Evolutionary conservation across 2,888 invertebrate species (phyloP), one percentile per base, ranked within the genome.

Genomic region (Alloplasta piceator): DNA sequence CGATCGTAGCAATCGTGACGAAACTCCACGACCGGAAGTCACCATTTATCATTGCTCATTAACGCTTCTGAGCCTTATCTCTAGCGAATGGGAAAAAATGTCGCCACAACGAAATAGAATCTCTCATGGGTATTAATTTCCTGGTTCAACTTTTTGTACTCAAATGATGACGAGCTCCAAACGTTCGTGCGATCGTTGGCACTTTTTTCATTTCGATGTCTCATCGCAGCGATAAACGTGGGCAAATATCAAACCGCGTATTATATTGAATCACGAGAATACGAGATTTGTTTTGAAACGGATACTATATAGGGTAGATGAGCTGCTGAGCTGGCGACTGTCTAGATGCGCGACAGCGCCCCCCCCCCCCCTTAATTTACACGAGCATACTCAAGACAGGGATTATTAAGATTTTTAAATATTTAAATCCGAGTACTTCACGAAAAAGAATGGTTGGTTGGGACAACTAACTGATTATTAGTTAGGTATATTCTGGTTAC

Each of bases 251-350:
- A 38, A 26, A 55, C 50, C 9, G 26, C 26, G 26, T 26, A 52
- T 50, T 12, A 16, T 0, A 52, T 36, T 39, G 58, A 66, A 70
- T 38, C 26, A 55, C 16, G 48, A 55, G 75, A 71, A 76, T 72
- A 63, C 43, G 72, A 76, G 67, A 80, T 43, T 9, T 76, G 71
- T 52, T 76, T 72, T 80, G 76, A 76, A 80, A 80, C 50, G 76
- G 26, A 52, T 52, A n/a, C n/a, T n/a, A 52, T 52, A 52, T 50
- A 12, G 10, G 43, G 41, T 71, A 80, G 75, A 71, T 43, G 75
- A 80, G 70, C 66, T 67, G 80, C 80, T 75, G 74, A 74, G 43
- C 64, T 56, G 64, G 79, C 56, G 68, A 39, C 55, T 66, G 50
- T 48, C 68, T 50, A 6, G 16, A 16, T 12, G 9, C n/a, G 63